Percentiles rank a stretch among this genome's conserved stretches.
These are phyloP conservation scores for Etheostoma cragini DNA, from an alignment of 2,113 vertebrate species.

Conservation along the genomic window DNA sequence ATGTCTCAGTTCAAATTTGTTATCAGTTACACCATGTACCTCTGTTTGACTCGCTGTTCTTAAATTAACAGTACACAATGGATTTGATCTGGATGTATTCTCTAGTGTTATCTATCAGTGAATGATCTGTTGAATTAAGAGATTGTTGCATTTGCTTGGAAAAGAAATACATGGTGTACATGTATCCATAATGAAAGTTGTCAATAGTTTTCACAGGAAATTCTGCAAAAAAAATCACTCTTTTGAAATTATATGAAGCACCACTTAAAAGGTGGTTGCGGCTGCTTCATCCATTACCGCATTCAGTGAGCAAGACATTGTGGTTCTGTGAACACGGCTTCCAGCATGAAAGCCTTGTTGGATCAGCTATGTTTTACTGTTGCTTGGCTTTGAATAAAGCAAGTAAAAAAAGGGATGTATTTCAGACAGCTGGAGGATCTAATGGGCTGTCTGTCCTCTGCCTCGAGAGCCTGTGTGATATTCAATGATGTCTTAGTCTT, in stretches of 20 bases:
- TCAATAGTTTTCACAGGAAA: constrained; percentile 9
- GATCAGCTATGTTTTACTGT: constrained; percentile 16
- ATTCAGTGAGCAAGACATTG: background rate
- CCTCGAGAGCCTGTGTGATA: constrained; percentile 11
- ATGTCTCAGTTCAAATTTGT: background rate
- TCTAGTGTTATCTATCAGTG: background rate
- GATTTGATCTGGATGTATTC: constrained; percentile 1
- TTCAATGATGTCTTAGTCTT: constrained; percentile 9
- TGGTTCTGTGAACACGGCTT: background rate
- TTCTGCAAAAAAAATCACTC: background rate
- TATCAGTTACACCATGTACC: background rate
- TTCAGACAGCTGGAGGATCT: constrained; percentile 5
- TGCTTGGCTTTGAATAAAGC: constrained; percentile 13
- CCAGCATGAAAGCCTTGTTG: constrained; percentile 15
- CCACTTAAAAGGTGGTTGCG: constrained; percentile 6
- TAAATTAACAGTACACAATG: constrained; percentile 4
- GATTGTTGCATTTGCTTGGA: background rate
- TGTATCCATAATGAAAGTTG: background rate
- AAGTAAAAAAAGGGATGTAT: background rate
- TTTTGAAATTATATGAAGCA: background rate
- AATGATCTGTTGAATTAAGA: constrained; percentile 29
- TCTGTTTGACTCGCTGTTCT: background rate
- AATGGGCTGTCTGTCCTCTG: constrained; percentile 15
- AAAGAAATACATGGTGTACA: background rate
- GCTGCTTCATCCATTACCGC: constrained; percentile 21